Evolutionary conservation across 2,113 vertebrate genomes (phyloP).

Genomic region (Parus major): DNA sequence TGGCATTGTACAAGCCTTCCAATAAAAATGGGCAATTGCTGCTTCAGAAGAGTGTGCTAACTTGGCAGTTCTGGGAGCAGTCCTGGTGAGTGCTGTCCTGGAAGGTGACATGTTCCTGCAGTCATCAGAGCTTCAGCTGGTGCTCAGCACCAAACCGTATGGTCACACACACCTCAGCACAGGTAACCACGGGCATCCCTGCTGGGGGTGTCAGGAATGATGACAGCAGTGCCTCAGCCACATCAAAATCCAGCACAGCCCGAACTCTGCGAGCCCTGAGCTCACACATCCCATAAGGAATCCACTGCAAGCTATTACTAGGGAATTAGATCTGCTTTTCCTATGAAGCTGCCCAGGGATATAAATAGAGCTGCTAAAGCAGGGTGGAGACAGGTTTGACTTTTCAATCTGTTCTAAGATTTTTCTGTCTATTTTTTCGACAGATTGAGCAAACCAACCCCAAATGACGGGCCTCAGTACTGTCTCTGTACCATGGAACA

Average conservation of each 20-base stretch:
- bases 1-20: neutral
- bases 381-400: neutral
- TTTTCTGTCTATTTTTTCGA: neutral
- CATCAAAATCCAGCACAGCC: neutral
- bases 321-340: neutral
- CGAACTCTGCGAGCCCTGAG: neutral
- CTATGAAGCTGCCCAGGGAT: neutral
- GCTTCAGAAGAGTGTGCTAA: neutral
- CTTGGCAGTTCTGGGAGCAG: neutral
- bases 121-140: neutral
- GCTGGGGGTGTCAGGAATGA: neutral
- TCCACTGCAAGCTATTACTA: neutral
- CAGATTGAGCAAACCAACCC: neutral
- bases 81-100: neutral
- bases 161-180: neutral
- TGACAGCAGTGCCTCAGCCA: fast-evolving
- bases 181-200: neutral
- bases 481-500: neutral
- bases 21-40: neutral
- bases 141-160: neutral
- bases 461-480: neutral
- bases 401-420: neutral
- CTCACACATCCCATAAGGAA: neutral
- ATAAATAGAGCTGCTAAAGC: neutral
- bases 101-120: neutral